A percentile compares a stretch with the other conserved stretches of the same genome.
Conservation (phyloP, 2,113 vertebrate genomes). For the Sylvietta virens region DNA sequence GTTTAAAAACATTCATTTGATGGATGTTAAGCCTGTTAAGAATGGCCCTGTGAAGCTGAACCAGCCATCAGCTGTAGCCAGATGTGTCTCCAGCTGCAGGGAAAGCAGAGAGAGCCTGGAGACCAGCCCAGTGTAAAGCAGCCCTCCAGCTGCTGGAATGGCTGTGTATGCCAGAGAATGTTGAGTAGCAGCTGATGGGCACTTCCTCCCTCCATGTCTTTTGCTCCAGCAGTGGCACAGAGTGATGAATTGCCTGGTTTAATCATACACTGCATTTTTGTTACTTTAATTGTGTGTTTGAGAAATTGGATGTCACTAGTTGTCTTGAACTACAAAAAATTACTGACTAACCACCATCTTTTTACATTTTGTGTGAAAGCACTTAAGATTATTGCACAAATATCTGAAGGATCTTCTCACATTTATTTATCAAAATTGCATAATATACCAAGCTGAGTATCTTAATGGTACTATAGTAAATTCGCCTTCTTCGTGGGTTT, state of each 20-base stretch:
- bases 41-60: neutral
- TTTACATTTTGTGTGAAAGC: neutral
- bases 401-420: neutral
- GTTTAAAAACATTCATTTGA: neutral
- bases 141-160: neutral
- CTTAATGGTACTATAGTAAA: neutral
- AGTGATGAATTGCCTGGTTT: neutral
- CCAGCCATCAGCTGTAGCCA: neutral
- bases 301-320: neutral
- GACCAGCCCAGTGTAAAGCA: neutral
- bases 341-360: neutral
- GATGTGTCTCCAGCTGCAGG: neutral
- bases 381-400: neutral
- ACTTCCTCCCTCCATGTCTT: neutral
- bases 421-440: neutral
- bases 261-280: neutral
- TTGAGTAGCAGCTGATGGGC: neutral
- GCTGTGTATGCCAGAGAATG: neutral
- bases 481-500: neutral
- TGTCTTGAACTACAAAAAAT: neutral
- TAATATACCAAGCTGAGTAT: neutral
- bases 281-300: neutral
- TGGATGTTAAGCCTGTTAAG: neutral
- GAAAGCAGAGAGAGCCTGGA: neutral
- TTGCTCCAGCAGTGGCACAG: neutral